Evolutionary conservation across 2,113 vertebrate genomes (phyloP).

Genomic region (Blennius ocellaris): DNA sequence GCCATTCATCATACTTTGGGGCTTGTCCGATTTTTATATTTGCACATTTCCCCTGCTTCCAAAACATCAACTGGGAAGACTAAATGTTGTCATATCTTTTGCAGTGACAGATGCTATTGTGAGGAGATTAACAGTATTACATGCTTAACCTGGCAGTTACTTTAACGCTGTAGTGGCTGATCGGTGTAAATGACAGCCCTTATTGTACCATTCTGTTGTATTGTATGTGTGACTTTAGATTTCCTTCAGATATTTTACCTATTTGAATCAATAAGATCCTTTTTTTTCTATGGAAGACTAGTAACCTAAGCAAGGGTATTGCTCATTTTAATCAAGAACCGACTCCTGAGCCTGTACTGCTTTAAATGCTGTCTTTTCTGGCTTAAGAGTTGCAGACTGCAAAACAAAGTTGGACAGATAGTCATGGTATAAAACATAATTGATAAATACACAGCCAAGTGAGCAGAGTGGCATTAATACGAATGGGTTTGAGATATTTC

Average conservation of each 20-base stretch:
- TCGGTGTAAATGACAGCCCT: too few relatives aligned
- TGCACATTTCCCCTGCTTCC: too few relatives aligned
- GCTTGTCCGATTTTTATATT: too few relatives aligned
- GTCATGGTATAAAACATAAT: not conserved
- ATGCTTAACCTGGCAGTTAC: too few relatives aligned
- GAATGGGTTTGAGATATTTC: not conserved
- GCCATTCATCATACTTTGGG: too few relatives aligned
- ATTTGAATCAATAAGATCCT: constrained; percentile 20
- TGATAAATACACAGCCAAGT: not conserved
- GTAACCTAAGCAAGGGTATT: constrained; percentile 6
- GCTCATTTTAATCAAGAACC: constrained; percentile 2
- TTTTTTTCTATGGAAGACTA: constrained; percentile 15
- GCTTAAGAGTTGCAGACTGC: constrained; percentile 15
- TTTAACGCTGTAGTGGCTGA: too few relatives aligned
- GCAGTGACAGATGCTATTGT: too few relatives aligned
- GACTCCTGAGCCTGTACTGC: constrained; percentile 10
- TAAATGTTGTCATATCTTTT: too few relatives aligned
- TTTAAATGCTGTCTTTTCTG: not conserved
- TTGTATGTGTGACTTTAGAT: constrained; percentile 21
- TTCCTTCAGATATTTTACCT: constrained; percentile 15
- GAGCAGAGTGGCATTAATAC: not conserved
- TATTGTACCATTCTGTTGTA: too few relatives aligned
- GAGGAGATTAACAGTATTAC: too few relatives aligned
- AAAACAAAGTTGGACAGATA: constrained; percentile 25
- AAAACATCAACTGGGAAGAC: too few relatives aligned